Base-by-base conservation (phyloP, 2,113 vertebrate species). In the Cettia cetti region DNA sequence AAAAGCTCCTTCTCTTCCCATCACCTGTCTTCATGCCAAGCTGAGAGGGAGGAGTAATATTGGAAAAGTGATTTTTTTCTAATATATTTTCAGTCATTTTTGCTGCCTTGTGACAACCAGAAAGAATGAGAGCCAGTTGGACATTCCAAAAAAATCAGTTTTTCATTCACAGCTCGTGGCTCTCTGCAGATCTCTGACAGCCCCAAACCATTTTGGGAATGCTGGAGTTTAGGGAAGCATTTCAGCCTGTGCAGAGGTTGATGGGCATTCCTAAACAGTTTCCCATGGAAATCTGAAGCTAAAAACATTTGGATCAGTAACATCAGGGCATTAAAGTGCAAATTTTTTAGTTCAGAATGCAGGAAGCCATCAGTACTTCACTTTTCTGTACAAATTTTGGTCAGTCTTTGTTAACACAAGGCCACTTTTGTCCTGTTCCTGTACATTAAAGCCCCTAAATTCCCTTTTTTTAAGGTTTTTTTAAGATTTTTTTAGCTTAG, bases 121-220 rank as follows among this genome's bases (percentile, higher is more conserved):
- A 69, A 71, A 33, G 44, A 84, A 59, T 59, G n/a, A 64, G 61
- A 86, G 18, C 13, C 26, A 3, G 13, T 28, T 52, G 17, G 40
- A 5, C 0, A 0, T 44, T 21, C 3, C 7, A 47, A 30, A 11
- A 4, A 12, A 35, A 6, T 0, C 27, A 64, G 7, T 9, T 94
- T 57, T 40, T 31, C 39, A 5, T 23, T 7, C n/a, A 0, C 3
- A 30, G 23, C 52, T 37, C 9, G 14, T 3, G 5, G 44, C 39
- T 86, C n/a, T n/a, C 44, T 27, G 54, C 23, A 14, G 49, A 22
- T 17, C 30, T 0, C 13, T 17, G 30, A 0, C 3, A 15, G 35
- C 26, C 57, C 8, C 4, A 11, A 30, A 4, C 26, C 15, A 16
- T 10, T 37, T 64, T 64, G 76, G 72, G 72, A 37, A 24, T 44